phyloP scores from a whole-genome alignment of 2,888 invertebrate genomes.

The Hypselothyrea guttata region DNA sequence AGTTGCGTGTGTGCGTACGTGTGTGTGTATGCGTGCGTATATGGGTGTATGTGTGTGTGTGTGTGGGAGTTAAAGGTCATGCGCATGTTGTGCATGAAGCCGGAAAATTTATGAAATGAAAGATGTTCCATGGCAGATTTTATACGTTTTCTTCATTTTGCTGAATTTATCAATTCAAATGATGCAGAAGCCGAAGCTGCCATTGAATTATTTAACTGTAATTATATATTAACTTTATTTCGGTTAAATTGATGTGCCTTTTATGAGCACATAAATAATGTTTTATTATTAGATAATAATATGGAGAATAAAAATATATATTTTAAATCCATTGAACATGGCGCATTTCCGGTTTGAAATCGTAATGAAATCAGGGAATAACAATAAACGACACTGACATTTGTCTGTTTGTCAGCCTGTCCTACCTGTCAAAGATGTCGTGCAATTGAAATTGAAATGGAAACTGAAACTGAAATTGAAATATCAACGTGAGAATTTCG shows the following conservation, averaged over 20 bases:
- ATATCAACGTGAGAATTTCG: slow-evolving; percentile 51
- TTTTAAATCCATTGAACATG: slow-evolving; percentile 28
- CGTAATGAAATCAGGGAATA: slow-evolving; percentile 38
- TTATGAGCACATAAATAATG: no score
- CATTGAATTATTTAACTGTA: no score
- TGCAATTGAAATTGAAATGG: slow-evolving; percentile 40
- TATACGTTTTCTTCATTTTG: slow-evolving; percentile 22
- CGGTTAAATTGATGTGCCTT: no score
- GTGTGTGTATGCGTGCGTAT: not conserved
- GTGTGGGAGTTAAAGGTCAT: slow-evolving; percentile 17
- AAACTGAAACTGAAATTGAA: slow-evolving; percentile 41
- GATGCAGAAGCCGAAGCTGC: no score
- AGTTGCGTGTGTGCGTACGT: not conserved
- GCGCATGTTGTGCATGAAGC: slow-evolving; percentile 28
- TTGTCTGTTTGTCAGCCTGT: not conserved
- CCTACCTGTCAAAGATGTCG: slow-evolving; percentile 43
- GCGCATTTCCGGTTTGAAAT: slow-evolving; percentile 29
- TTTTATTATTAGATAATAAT: no score
- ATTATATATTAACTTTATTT: no score
- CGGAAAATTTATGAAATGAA: slow-evolving; percentile 47
- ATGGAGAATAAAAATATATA: no score
- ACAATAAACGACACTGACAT: slow-evolving; percentile 21
- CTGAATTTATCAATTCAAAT: slow-evolving; percentile 14
- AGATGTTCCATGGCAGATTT: slow-evolving; percentile 10
- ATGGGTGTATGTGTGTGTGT: not conserved